A percentile compares a stretch with the other conserved stretches of the same genome.
Evolutionary conservation across 1,140 invertebrate genomes (phyloP).

Genomic region (Drosophila trapezifrons): DNA sequence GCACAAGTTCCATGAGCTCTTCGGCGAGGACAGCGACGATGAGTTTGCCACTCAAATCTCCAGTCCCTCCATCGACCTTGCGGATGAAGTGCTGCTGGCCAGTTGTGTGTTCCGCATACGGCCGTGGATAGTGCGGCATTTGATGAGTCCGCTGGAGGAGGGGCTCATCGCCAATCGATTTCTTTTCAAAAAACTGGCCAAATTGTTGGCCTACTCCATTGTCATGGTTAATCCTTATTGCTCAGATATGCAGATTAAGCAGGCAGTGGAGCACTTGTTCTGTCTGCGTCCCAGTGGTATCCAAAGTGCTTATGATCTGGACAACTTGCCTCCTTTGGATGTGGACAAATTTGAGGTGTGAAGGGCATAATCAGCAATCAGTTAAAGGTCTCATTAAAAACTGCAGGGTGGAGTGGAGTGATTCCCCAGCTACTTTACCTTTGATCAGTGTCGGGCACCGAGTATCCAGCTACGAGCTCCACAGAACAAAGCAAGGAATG

Average conservation of each 20-base stretch:
- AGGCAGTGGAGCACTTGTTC: conserved; percentile 66
- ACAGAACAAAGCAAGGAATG: no score
- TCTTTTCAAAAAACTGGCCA: conserved; percentile 80
- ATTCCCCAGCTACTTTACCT: not conserved
- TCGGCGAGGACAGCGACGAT: conserved; percentile 79
- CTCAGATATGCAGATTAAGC: conserved; percentile 64
- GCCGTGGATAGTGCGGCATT: conserved; percentile 75
- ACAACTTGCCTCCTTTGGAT: conserved; percentile 38
- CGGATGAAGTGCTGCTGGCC: conserved; percentile 68
- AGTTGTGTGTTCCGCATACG: conserved; percentile 78
- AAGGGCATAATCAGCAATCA: not conserved
- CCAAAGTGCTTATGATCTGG: conserved; percentile 53
- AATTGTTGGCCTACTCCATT: conserved; percentile 64
- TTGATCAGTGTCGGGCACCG: no score
- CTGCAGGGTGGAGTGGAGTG: not conserved
- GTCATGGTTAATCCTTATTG: conserved; percentile 78
- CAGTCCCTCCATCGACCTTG: conserved; percentile 76
- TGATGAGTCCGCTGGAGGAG: conserved; percentile 75
- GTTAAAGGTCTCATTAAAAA: not conserved
- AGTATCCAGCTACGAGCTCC: no score
- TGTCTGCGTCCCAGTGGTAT: conserved; percentile 62
- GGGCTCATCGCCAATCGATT: conserved; percentile 78
- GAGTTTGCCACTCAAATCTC: conserved; percentile 69
- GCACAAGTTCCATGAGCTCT: conserved; percentile 63
- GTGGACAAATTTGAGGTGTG: conserved; percentile 35